These are phyloP conservation scores for Vanacampus margaritifer DNA, from an alignment of 2,113 vertebrate genomes.

Conservation along the genomic window DNA sequence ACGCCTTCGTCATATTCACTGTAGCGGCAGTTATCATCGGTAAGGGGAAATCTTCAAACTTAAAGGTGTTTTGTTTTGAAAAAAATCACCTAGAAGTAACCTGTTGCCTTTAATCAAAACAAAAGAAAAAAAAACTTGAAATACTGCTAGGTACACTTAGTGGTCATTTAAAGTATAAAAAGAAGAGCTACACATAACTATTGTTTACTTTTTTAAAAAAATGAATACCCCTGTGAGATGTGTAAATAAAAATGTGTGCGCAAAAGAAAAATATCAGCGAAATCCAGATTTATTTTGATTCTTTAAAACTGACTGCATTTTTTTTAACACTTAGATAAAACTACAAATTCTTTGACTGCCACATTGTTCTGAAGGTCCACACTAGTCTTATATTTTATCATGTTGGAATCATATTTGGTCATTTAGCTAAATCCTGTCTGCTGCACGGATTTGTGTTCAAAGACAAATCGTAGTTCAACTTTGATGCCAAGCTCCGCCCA, in stretches of 20 bases:
- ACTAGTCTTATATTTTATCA: no score
- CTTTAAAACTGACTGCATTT: background rate
- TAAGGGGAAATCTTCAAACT: constrained; percentile 65
- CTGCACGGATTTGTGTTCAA: no score
- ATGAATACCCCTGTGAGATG: no score
- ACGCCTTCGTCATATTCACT: constrained; percentile 93
- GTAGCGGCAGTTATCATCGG: constrained; percentile 88
- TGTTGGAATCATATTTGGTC: no score
- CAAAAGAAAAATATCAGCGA: background rate
- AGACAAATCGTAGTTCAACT: no score
- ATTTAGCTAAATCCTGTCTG: no score
- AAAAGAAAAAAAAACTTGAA: background rate
- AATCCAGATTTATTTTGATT: background rate
- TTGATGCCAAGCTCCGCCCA: no score
- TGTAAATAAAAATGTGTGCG: background rate
- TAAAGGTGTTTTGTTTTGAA: background rate
- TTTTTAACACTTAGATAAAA: background rate
- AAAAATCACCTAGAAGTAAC: background rate
- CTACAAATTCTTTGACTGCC: background rate
- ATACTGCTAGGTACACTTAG: no score
- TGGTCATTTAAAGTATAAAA: no score
- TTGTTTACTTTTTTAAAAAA: no score
- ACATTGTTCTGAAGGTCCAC: background rate
- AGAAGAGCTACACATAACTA: no score
- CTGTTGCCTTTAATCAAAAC: background rate